phyloP scores from a whole-genome alignment of 1,140 invertebrate genomes.

The Cyphomyrmex costatus region DNA sequence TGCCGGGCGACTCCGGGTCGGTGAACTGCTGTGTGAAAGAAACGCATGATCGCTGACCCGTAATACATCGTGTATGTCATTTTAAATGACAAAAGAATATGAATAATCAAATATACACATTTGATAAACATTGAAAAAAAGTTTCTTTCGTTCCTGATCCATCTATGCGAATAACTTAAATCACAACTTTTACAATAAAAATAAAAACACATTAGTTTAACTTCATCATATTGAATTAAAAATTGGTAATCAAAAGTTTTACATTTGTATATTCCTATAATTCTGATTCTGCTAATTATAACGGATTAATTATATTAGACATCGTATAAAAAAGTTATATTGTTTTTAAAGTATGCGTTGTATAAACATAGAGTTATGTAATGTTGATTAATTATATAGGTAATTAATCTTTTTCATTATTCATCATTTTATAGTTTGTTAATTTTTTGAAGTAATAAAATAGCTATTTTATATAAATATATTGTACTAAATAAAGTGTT shows the following conservation, averaged over 20 bases:
- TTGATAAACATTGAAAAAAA: not conserved
- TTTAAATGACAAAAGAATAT: not conserved
- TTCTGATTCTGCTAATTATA: not conserved
- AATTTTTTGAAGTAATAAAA: slow-evolving; percentile 1
- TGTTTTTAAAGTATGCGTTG: not conserved
- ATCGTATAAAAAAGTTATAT: not conserved
- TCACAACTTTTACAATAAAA: not conserved
- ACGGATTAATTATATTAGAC: not conserved
- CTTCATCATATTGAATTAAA: not conserved
- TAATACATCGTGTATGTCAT: slow-evolving; percentile 47
- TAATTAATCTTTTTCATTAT: slow-evolving; percentile 29
- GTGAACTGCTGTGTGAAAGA: slow-evolving; percentile 48
- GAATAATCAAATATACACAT: not conserved
- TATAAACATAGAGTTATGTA: not conserved
- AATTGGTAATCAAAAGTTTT: not conserved
- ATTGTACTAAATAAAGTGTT: not conserved
- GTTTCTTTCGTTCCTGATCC: too few relatives aligned
- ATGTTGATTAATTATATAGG: slow-evolving; percentile 2
- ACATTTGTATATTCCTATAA: not conserved
- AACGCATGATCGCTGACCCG: slow-evolving; percentile 67
- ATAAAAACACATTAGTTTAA: not conserved
- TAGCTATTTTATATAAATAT: not conserved
- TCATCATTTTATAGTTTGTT: slow-evolving; percentile 16
- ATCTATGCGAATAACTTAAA: not conserved
- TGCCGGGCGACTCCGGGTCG: slow-evolving; percentile 59